Base-by-base conservation (phyloP, 2,113 vertebrate genomes). In the Lucifuga dentata region DNA sequence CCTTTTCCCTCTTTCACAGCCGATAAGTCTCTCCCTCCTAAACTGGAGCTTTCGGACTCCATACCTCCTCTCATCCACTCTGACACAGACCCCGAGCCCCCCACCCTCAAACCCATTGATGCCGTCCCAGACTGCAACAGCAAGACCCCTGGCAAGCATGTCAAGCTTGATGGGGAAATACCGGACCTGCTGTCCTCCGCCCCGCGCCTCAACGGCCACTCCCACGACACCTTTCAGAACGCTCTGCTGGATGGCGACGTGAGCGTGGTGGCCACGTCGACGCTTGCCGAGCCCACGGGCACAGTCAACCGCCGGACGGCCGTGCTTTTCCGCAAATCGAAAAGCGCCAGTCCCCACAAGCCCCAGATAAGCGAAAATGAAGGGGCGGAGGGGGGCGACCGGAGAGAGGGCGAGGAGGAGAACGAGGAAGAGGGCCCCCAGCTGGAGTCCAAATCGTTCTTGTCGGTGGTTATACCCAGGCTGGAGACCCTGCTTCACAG, bases 391-490 rank as follows among this genome's bases (percentile, higher is more conserved):
- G 7, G 21, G 8, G 53, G 7, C 0, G 70, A 51, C 5, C 13
- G 26, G 2, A 62, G 43, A 39, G 76, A 76, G 3, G 62, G n/a
- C 0, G 56, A 45, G 10, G 62, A 43, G 21, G 32, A 91, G 85
- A 95, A 93, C 72, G 93, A 93, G 57, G 93, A 93, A 80, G 91
- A 88, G 73, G 91, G 93, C 91, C 92, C 94, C 60, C 95, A 96
- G 93, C 93, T 97, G 88, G 96, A 95, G 73, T 94, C 96, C 91
- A 98, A 97, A 91, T 97, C 95, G 89, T 96, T 99, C 95, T 91
- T 99, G 93, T 98, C 97, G 62, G 96, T 99, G 93, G 96, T 99
- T 88, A 95, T 98, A 91, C 97, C 97, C 76, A 93, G 95, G 80
- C 95, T 99, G 93, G 97, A 99, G 94, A 98, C 95, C 78, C 93